Evolutionary conservation across 2,113 vertebrate genomes (phyloP).

Genomic region (Montifringilla adamsi): DNA sequence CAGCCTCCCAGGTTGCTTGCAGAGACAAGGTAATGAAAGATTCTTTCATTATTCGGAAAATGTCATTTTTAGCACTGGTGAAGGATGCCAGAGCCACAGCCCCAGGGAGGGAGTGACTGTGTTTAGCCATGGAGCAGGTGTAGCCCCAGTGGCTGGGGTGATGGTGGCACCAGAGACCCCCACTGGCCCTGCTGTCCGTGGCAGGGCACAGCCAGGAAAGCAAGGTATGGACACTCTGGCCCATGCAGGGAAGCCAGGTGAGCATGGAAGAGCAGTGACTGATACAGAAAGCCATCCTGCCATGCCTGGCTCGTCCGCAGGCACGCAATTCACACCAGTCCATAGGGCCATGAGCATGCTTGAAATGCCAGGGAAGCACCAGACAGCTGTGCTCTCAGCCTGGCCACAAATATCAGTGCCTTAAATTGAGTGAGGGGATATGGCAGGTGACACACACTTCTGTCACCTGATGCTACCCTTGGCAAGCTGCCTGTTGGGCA

Average conservation of each 20-base stretch:
- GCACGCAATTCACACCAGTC: neutral
- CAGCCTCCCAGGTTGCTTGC: neutral
- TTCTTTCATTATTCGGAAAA: neutral
- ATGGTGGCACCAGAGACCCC: neutral
- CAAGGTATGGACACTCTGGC: rapidly evolving
- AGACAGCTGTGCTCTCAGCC: neutral
- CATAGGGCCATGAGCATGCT: rapidly evolving
- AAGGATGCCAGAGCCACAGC: neutral
- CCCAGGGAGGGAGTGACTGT: neutral
- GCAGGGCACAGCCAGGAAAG: neutral
- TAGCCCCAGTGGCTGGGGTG: neutral
- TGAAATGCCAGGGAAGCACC: neutral
- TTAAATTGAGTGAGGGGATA: neutral
- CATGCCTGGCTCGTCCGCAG: rapidly evolving
- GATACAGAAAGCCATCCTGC: neutral
- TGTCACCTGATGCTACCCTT: neutral
- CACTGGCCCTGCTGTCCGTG: rapidly evolving
- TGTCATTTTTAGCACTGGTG: neutral
- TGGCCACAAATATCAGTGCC: rapidly evolving
- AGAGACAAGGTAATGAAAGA: neutral
- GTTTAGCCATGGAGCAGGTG: neutral
- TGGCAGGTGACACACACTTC: neutral
- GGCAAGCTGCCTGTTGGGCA: neutral
- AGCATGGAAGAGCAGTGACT: neutral
- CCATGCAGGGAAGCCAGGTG: neutral